Evolutionary conservation across 2,888 invertebrate species (phyloP), one percentile per base, ranked within the genome.

Genomic region (Halocaridina rubra): DNA sequence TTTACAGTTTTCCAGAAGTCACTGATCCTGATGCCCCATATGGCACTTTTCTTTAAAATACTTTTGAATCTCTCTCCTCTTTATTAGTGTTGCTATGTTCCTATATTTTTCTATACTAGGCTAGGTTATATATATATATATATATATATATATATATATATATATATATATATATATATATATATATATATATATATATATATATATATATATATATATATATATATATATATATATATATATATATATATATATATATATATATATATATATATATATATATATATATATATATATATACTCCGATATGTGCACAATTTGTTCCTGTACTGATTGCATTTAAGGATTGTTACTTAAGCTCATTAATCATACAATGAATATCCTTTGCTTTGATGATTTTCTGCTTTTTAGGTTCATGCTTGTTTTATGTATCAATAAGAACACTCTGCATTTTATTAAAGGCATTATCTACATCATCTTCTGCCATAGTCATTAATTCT

Each of bases 61-160:
- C n/a, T n/a, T n/a, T n/a, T n/a, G n/a, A n/a, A n/a, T n/a, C n/a
- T n/a, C n/a, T n/a, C n/a, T n/a, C n/a, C n/a, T n/a, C n/a, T n/a
- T n/a, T n/a, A n/a, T n/a, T n/a, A n/a, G n/a, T n/a, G n/a, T n/a
- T n/a, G n/a, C n/a, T n/a, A n/a, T n/a, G n/a, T n/a, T 61, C 64
- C 22, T 77, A 77, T 77, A 75, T 75, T 33, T 32, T 69, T 19
- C 33, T 30, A 33, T 69, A 33, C 19, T 69, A 33, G 69, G 33
- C 69, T 69, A 32, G 29, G 67, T 27, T 74, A 57, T 75, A 75
- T 30, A 75, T 75, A 46, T 46, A 46, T 74, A 46, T 29, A 53
- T 27, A 16, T 53, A 29, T 57, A 30, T 24, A 67, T 1, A 39
- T 74, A n/a, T 30, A 19, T 19, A 33, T n/a, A 29, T 19, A 19